Base-by-base conservation (phyloP, 2,113 vertebrate species). In the Salminus brasiliensis region DNA sequence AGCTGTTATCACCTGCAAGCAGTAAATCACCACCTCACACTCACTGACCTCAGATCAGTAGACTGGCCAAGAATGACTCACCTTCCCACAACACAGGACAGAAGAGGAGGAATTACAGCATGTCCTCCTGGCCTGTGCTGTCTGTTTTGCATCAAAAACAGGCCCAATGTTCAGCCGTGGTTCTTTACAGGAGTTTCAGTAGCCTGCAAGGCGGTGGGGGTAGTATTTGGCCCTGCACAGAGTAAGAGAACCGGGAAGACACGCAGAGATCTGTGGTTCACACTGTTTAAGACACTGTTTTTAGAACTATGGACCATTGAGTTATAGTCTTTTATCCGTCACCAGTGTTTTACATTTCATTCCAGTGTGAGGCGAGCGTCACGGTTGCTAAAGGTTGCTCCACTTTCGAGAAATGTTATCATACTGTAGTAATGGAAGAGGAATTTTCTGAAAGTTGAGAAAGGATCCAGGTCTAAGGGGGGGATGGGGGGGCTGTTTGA, bases 21-120 rank as follows among this genome's bases (percentile, higher is more conserved):
- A 43, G 79, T 80, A 81, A 81, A 81, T 81, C 78, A 47, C 25
- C 29, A 49, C 66, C 13, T 21, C 25, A 55, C 52, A 55, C 5
- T n/a, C n/a, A 55, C 52, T 45, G 29, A 43, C 18, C 36, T 62
- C 62, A 62, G 36, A 30, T 74, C 32, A 49, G 27, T n/a, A 21
- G 30, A 69, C 29, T 29, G 62, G 72, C 41, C 65, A 70, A 70
- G 11, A 75, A 43, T 79, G 68, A 62, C 41, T 63, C 76, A 39
- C 34, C 3, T 72, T 70, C 43, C 25, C 36, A 18, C 52, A 18
- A 39, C 34, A 4, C 12, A 1, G 10, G 34, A 57, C 23, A 13
- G 16, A 1, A 43, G 34, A 41, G 59, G 6, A 16, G 29, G 32
- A 30, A 6, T 16, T 62, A 30, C 59, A 27, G n/a, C 29, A 15